phyloP scores from a whole-genome alignment of 2,888 invertebrate species.

The Spodoptera littoralis region DNA sequence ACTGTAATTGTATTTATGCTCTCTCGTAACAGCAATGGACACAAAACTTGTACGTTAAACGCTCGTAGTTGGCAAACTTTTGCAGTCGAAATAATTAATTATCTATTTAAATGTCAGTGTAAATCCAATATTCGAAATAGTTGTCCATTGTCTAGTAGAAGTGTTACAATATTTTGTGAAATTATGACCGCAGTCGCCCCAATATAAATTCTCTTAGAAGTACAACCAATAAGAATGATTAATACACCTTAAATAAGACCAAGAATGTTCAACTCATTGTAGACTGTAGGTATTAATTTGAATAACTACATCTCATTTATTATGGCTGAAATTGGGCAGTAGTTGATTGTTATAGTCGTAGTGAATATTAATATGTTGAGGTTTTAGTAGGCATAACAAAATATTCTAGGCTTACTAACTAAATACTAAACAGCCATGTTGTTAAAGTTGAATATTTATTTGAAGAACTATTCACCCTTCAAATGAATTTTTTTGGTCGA shows the following conservation, averaged over 20 bases:
- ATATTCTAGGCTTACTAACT: too few relatives aligned
- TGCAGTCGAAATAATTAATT: conserved; percentile 1
- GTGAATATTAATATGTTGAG: too few relatives aligned
- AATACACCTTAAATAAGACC: conserved; percentile 16
- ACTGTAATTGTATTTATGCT: too few relatives aligned
- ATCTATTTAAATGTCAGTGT: conserved; percentile 25
- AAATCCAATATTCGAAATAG: conserved; percentile 39
- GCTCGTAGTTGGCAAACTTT: conserved; percentile 4
- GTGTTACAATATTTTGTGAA: conserved; percentile 14
- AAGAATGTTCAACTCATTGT: conserved; percentile 9
- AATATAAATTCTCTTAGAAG: conserved; percentile 17
- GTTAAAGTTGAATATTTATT: too few relatives aligned
- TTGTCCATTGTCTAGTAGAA: conserved; percentile 31
- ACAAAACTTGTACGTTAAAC: conserved; percentile 8
- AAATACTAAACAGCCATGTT: too few relatives aligned
- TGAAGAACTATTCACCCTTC: too few relatives aligned
- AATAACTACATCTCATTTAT: neutral
- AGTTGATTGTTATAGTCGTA: too few relatives aligned
- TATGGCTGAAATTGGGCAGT: too few relatives aligned
- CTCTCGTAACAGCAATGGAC: too few relatives aligned
- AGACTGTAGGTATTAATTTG: conserved; percentile 3
- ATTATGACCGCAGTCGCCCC: conserved; percentile 4
- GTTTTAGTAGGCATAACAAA: too few relatives aligned
- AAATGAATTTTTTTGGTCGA: too few relatives aligned
- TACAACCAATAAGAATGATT: conserved; percentile 21